Percentiles rank a stretch among this genome's conserved stretches.
Conservation (phyloP, 2,113 vertebrate genomes). For the Rhinogobius similis region DNA sequence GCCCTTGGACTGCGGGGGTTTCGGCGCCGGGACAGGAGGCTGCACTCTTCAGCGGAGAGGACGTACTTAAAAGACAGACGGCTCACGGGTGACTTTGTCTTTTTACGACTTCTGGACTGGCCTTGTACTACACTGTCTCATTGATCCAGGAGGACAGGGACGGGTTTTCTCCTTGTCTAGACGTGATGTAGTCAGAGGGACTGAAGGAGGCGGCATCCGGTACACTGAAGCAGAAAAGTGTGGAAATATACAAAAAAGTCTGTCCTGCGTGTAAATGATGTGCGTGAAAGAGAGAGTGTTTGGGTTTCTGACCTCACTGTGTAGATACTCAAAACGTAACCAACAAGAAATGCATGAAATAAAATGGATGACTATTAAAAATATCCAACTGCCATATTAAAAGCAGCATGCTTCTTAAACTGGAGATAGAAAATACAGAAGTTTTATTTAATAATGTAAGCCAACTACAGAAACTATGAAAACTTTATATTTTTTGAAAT, state of each 20-base stretch:
- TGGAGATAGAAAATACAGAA: slow-evolving; percentile 74
- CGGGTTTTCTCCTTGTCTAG: slow-evolving; percentile 45
- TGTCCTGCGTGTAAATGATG: slow-evolving; percentile 32
- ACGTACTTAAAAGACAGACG: slow-evolving; percentile 50
- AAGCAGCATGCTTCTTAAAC: slow-evolving; percentile 82
- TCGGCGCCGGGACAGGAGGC: slow-evolving; percentile 71
- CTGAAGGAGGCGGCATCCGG: slow-evolving; percentile 28
- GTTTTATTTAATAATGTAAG: slow-evolving; percentile 84
- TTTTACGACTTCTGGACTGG: slow-evolving; percentile 48
- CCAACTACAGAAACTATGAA: slow-evolving; percentile 79
- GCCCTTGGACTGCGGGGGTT: slow-evolving; percentile 62
- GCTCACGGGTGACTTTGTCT: slow-evolving; percentile 61
- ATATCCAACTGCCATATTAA: slow-evolving; percentile 83
- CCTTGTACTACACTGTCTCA: slow-evolving; percentile 48
- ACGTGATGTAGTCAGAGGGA: slow-evolving; percentile 31
- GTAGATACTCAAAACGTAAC: slow-evolving; percentile 86
- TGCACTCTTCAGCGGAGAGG: slow-evolving; percentile 54
- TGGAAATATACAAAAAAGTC: slow-evolving; percentile 36
- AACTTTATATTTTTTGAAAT: slow-evolving; percentile 87
- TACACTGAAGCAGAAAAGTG: slow-evolving; percentile 22
- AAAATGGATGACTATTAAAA: slow-evolving; percentile 78
- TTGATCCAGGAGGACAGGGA: slow-evolving; percentile 50
- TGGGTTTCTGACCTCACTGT: slow-evolving; percentile 75
- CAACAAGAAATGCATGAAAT: slow-evolving; percentile 89
- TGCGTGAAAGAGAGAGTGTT: slow-evolving; percentile 27